phyloP scores from a whole-genome alignment of 1,140 invertebrate species.

The Melitaea cinxia region DNA sequence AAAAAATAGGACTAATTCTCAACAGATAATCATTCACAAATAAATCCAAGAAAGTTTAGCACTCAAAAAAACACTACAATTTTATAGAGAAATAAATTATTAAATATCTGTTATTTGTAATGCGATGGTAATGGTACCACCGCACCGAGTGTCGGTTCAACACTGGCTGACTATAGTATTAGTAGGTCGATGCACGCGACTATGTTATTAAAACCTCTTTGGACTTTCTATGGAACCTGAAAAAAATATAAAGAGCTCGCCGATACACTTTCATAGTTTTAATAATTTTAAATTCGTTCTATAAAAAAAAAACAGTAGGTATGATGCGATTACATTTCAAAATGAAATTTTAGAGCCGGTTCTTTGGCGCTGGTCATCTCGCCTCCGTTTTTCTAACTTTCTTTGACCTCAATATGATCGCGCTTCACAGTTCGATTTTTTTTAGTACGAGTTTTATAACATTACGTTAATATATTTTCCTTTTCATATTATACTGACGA shows the following conservation, averaged over 20 bases:
- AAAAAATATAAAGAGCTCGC: conserved; percentile 19
- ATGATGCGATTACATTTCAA: conserved; percentile 38
- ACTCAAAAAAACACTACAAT: conserved; percentile 7
- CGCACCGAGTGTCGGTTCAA: conserved; percentile 63
- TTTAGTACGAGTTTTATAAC: conserved; percentile 29
- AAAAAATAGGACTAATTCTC: neutral
- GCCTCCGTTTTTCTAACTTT: conserved; percentile 70
- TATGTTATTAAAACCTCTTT: conserved; percentile 34
- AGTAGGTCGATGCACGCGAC: conserved; percentile 35
- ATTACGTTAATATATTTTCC: conserved; percentile 29
- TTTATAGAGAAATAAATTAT: conserved; percentile 3
- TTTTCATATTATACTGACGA: conserved; percentile 18
- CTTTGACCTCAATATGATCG: conserved; percentile 65
- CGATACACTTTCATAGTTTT: conserved; percentile 22
- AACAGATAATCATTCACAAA: neutral
- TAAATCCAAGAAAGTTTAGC: conserved; percentile 14
- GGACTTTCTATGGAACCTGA: conserved; percentile 42
- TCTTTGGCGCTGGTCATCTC: conserved; percentile 52
- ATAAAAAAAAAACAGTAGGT: conserved; percentile 39
- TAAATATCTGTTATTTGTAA: neutral
- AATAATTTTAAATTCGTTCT: conserved; percentile 36
- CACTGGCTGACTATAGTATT: conserved; percentile 46
- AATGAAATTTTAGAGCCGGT: conserved; percentile 43
- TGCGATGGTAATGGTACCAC: conserved; percentile 51
- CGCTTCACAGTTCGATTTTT: conserved; percentile 14